A percentile compares a stretch with the other conserved stretches of the same genome.
Conservation (phyloP, 2,888 invertebrate species). For the Agriopis leucophaearia region DNA sequence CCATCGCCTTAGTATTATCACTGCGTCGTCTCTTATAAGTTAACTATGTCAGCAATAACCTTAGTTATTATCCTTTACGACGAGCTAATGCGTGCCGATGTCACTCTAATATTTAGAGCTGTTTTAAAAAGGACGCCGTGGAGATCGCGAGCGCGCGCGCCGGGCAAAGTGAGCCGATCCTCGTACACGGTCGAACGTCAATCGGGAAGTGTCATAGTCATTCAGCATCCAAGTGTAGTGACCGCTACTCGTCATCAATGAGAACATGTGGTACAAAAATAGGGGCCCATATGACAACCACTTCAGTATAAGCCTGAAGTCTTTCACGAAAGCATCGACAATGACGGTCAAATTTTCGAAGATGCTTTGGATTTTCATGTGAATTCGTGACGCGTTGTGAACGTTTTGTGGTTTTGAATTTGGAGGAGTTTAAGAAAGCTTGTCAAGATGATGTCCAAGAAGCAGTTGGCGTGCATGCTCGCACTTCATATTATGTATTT, state of each 20-base stretch:
- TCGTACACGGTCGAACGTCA: conserved; percentile 74
- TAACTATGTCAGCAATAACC: conserved; percentile 76
- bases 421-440: conserved; percentile 50
- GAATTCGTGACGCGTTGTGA: conserved; percentile 54
- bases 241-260: conserved; percentile 52
- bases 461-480: conserved; percentile 91
- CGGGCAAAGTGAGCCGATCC: conserved; percentile 73
- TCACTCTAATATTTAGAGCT: conserved; percentile 81
- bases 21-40: conserved; percentile 65
- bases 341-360: conserved; percentile 58
- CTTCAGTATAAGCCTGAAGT: conserved; percentile 54
- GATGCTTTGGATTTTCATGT: conserved; percentile 71
- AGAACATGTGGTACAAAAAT: conserved; percentile 64
- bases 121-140: conserved; percentile 79
- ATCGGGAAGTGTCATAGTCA: conserved; percentile 67
- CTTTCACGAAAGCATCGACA: conserved; percentile 58
- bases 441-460: conserved; percentile 91
- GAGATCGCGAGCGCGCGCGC: conserved; percentile 69
- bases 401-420: conserved; percentile 52
- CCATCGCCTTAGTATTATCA: conserved; percentile 68
- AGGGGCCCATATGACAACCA: conserved; percentile 50
- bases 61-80: conserved; percentile 84
- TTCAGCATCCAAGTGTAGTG: conserved; percentile 33
- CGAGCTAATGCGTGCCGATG: conserved; percentile 78
- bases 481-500: conserved; percentile 92